Base-by-base conservation (phyloP, 2,113 vertebrate species). In the Brachyhypopomus occidentalis region DNA sequence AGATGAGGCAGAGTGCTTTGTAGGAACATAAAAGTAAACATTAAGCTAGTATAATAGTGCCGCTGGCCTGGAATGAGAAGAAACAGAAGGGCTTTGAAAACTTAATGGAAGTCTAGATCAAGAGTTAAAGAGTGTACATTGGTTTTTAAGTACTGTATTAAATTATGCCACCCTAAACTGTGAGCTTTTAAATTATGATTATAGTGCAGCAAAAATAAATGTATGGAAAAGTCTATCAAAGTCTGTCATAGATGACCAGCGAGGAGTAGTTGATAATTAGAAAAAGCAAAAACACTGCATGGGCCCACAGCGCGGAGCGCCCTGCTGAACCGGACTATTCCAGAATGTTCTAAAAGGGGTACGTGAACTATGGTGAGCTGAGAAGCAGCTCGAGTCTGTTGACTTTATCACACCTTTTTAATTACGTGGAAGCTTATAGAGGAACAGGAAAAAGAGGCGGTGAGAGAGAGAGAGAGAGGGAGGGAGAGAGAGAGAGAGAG, bases 401-500 rank as follows among this genome's bases (percentile, higher is more conserved):
- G 36, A 1, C 60, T 48, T 64, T 36, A 9, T 38, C 17, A 25
- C 19, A 64, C 60, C 45, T 48, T 48, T 27, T 36, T n/a, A 36
- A 67, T 36, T 16, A 36, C 6, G 7, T 34, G 36, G 1, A 36
- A 58, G 25, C 14, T 5, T 14, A 17, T 19, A 73, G 58, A 64
- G 56, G 25, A 16, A 72, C n/a, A 48, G 69, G 9, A 0, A 77
- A 27, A 12, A 69, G 64, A 70, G 25, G 25, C 62, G 41, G 70
- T 5, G 36, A 58, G 69, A 55, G 70, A 30, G 30, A 30, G 30
- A 30, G 30, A 30, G 30, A 30, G 30, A 30, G 30, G 12, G 12
- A 48, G 73, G 62, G 73, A 81, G 60, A 12, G 30, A 36, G 25
- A 36, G 27, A 45, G 17, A 60, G 72, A 22, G 1, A 79, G 72